Evolutionary conservation across 2,113 vertebrate species (phyloP).

Genomic region (Ciconia boyciana): DNA sequence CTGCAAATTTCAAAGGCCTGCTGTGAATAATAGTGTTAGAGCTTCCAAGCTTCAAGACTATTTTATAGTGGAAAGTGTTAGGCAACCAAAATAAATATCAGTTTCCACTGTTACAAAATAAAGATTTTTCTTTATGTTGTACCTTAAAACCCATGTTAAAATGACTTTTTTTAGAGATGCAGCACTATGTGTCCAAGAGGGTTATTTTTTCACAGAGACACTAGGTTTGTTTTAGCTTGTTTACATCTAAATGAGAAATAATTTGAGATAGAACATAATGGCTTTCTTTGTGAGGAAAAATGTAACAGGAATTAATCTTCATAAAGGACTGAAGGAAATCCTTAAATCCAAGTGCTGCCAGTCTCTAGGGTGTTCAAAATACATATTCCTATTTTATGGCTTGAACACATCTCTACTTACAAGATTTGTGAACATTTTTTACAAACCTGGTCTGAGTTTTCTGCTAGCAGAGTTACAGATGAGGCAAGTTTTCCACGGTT

Average conservation of each 20-base stretch:
- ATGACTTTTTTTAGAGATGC: neutral
- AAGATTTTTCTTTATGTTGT: neutral
- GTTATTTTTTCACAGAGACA: neutral
- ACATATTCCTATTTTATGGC: neutral
- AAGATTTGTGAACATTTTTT: neutral
- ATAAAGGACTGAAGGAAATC: neutral
- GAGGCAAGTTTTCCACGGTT: slow-evolving; percentile 56
- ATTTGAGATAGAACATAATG: neutral
- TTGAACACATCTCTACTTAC: neutral
- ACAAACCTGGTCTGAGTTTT: slow-evolving; percentile 42
- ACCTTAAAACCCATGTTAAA: neutral
- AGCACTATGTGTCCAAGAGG: neutral
- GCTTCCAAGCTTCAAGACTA: slow-evolving; percentile 2
- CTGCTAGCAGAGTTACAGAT: slow-evolving; percentile 12
- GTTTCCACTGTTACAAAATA: neutral
- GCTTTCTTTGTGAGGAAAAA: neutral
- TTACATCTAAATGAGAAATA: neutral
- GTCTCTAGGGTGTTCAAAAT: neutral
- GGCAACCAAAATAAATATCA: slow-evolving; percentile 26
- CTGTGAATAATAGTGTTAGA: slow-evolving; percentile 16
- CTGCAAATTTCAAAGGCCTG: slow-evolving; percentile 32
- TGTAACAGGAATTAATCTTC: neutral
- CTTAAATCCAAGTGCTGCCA: neutral
- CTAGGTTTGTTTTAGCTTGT: neutral
- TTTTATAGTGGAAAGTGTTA: slow-evolving; percentile 49